Evolutionary conservation across 2,888 invertebrate species (phyloP).

Genomic region (Chrysotoxum bicinctum): DNA sequence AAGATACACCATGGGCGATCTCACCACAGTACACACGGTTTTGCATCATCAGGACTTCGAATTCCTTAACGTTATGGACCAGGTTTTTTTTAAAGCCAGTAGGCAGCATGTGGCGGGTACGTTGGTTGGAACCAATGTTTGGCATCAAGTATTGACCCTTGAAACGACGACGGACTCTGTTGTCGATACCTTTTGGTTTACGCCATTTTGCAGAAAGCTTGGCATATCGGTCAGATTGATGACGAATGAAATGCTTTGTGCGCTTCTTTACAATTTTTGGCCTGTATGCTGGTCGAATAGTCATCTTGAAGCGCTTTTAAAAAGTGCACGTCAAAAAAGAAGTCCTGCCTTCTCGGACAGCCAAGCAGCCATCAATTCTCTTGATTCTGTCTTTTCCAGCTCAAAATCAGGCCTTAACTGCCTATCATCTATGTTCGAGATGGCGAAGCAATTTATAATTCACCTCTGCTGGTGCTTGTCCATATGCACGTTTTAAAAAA

Average conservation of each 20-base stretch:
- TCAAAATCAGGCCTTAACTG: no score
- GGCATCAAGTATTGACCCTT: conserved; percentile 99
- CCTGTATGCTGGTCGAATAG: conserved; percentile 94
- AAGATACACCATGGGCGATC: conserved; percentile 98
- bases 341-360: no score
- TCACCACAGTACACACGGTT: conserved; percentile 98
- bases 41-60: conserved; percentile 99
- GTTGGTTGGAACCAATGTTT: conserved; percentile 97
- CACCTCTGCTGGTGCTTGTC: no score
- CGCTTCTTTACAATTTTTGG: conserved; percentile 97
- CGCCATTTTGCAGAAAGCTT: conserved; percentile 99
- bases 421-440: no score
- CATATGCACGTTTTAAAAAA: no score
- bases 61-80: conserved; percentile 94
- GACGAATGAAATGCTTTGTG: conserved; percentile 98
- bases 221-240: conserved; percentile 98
- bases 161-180: conserved; percentile 98
- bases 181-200: conserved; percentile 99
- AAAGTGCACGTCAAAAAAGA: no score
- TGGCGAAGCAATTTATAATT: no score
- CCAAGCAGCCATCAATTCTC: no score
- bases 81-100: conserved; percentile 98
- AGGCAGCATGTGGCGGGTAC: conserved; percentile 97
- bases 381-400: no score
- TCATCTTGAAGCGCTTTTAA: conserved; percentile 89